Conservation (phyloP, 2,797 vertebrate species). For the Acridotheres tristis region DNA sequence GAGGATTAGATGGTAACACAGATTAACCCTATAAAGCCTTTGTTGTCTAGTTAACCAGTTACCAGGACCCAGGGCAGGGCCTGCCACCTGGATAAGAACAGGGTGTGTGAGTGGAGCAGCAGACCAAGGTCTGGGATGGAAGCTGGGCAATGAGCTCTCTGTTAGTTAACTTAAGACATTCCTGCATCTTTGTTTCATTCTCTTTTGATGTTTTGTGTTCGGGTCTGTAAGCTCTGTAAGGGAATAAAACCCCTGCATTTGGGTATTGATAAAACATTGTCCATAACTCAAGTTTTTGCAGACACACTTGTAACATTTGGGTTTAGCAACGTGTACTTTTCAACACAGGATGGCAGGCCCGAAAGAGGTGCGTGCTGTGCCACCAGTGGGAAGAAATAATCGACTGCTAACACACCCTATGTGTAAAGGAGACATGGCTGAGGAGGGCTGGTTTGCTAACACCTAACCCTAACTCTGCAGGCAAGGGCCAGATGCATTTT, state of each 20-base stretch:
- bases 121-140: background rate
- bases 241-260: background rate
- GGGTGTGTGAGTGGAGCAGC: fast-evolving
- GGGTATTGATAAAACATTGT: background rate
- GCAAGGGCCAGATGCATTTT: background rate
- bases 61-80: background rate
- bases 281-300: background rate
- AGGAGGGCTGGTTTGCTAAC: background rate
- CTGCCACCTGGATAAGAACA: background rate
- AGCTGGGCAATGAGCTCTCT: background rate
- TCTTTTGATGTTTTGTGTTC: background rate
- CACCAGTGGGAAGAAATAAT: background rate
- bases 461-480: background rate
- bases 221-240: background rate
- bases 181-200: background rate
- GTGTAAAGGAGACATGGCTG: background rate
- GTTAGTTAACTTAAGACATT: background rate
- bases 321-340: background rate
- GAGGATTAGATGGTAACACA: background rate
- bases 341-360: background rate
- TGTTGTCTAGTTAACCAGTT: background rate
- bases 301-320: background rate
- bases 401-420: background rate
- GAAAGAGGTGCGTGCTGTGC: background rate
- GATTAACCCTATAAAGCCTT: constrained; percentile 8